Percentiles rank a stretch among this genome's conserved stretches.
Conservation (phyloP, 1,140 invertebrate genomes). For the Bombus impatiens region DNA sequence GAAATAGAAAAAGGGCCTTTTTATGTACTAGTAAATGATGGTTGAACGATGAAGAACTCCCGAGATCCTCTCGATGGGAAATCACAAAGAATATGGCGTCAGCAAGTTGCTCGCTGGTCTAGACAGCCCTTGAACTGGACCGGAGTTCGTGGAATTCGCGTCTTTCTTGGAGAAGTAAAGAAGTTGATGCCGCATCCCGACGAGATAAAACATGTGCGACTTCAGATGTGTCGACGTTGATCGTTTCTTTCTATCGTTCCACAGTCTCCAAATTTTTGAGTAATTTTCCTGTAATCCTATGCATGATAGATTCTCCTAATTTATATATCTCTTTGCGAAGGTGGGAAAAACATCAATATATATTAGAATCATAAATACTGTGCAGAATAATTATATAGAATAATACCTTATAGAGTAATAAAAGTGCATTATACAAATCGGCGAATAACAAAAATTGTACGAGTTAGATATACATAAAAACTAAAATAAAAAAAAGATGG, state of each 20-base stretch:
- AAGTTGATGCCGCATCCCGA: conserved; percentile 51
- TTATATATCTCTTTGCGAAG: not conserved
- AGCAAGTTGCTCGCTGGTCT: conserved; percentile 45
- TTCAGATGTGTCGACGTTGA: conserved; percentile 20
- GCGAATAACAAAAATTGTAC: too few relatives aligned
- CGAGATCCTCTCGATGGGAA: conserved; percentile 19
- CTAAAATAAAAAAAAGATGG: too few relatives aligned
- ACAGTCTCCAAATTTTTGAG: not conserved
- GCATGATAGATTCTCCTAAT: too few relatives aligned
- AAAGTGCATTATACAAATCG: too few relatives aligned
- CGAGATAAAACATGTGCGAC: conserved; percentile 63
- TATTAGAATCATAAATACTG: too few relatives aligned
- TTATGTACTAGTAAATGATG: not conserved
- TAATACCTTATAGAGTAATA: too few relatives aligned
- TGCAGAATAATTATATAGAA: too few relatives aligned
- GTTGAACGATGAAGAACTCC: not conserved
- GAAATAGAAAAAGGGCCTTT: not conserved
- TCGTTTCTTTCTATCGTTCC: not conserved
- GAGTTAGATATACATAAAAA: too few relatives aligned
- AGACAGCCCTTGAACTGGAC: conserved; percentile 55
- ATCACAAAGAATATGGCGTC: conserved; percentile 46
- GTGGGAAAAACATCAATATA: too few relatives aligned
- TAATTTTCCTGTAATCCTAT: not conserved
- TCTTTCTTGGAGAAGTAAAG: conserved; percentile 40
- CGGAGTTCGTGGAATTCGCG: conserved; percentile 46